Base-by-base conservation (phyloP, 2,797 vertebrate species). In the Acanthurus lineatus region DNA sequence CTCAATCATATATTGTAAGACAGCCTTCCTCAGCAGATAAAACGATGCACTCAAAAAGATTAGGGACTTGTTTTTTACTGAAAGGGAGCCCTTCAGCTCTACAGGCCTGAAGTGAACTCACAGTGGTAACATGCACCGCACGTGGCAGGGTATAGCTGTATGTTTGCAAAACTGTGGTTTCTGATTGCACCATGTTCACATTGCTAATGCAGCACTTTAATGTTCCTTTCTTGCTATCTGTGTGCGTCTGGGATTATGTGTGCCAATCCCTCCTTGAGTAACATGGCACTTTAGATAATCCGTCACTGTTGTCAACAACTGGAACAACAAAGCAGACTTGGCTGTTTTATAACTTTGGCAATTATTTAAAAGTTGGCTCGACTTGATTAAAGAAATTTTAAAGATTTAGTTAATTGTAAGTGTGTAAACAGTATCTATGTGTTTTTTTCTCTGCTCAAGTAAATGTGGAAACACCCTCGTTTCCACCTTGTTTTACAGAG, bases 91-190 rank as follows among this genome's bases (percentile, higher is more conserved):
- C 49, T 84, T 73, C 47, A 48, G 19, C 65, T 56, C 52, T 28
- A 42, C 47, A 58, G 22, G 20, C 66, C 38, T 44, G 2, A 22
- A 52, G 16, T 81, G 10, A 81, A 78, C 59, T 59, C 17, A 49
- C 53, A 38, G 16, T 57, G 62, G 54, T 32, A 16, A 48, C 20
- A 4, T 35, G n/a, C 44, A 19, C 44, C 51, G 48, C 38, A 45
- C 19, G 53, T 82, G 69, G 52, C 62, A 44, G 17, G 2, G 11
- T 12, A 9, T 73, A 0, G 9, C 64, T 54, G 54, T 69, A 61
- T 84, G 61, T 86, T 89, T 87, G 74, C 66, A 72, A 78, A 82
- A 83, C 71, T 20, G 80, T 45, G 57, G 80, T 84, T 82, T 76
- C 32, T 69, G 28, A 81, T 77, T 86, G 72, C 76, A 61, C n/a